phyloP scores from a whole-genome alignment of 2,113 vertebrate genomes.

The Paradoxurus hermaphroditus region DNA sequence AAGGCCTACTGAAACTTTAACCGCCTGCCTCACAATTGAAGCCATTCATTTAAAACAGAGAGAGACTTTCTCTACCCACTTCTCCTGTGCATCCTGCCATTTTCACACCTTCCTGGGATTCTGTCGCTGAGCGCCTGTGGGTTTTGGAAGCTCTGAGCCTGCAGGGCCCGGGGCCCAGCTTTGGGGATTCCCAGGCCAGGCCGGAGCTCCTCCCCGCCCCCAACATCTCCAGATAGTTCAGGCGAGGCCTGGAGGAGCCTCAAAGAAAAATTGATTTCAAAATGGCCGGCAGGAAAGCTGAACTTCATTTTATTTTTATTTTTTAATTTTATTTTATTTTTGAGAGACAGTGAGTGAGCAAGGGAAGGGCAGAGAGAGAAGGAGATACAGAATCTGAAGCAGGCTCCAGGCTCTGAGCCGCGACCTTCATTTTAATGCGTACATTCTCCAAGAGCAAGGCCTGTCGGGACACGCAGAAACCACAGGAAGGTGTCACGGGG shows the following conservation, averaged over 20 bases:
- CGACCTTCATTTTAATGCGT: neutral
- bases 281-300: neutral
- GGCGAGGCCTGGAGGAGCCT: neutral
- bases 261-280: neutral
- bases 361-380: too few relatives aligned
- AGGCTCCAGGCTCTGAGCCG: too few relatives aligned
- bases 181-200: neutral
- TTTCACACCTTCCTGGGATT: neutral
- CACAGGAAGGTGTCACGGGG: accelerated
- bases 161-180: neutral
- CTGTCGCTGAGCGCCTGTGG: neutral
- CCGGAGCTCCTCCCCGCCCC: neutral
- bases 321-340: too few relatives aligned
- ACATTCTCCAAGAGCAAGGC: accelerated
- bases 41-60: neutral
- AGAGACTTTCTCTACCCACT: neutral
- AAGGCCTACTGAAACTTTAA: neutral
- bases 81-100: neutral
- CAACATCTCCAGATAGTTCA: neutral
- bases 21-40: neutral
- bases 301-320: neutral
- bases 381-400: too few relatives aligned
- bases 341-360: too few relatives aligned
- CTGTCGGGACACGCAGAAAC: accelerated
- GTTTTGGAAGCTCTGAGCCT: accelerated